Evolutionary conservation across 2,113 vertebrate species (phyloP).

Genomic region (Nibea coibor): DNA sequence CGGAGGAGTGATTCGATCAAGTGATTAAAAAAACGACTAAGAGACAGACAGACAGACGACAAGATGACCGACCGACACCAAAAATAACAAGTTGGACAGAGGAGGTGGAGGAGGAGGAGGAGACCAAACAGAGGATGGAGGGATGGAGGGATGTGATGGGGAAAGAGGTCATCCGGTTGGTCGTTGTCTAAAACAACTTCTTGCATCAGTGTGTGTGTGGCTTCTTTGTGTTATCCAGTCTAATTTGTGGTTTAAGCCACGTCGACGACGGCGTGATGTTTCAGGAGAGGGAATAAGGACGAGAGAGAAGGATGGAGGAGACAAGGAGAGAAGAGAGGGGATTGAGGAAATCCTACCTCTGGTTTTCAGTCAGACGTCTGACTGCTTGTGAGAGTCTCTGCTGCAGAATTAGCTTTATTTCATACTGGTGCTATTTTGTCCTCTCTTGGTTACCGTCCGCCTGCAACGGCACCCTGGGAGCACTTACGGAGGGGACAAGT

Average conservation of each 20-base stretch:
- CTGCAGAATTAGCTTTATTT: slow-evolving; percentile 80
- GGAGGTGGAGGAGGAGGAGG: neutral
- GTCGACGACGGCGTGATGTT: slow-evolving; percentile 40
- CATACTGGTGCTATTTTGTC: slow-evolving; percentile 80
- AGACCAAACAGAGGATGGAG: slow-evolving; percentile 28
- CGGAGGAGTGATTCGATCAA: slow-evolving; percentile 48
- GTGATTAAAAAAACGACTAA: slow-evolving; percentile 52
- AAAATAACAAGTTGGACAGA: slow-evolving; percentile 75
- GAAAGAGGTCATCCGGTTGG: slow-evolving; percentile 6
- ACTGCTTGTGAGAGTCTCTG: slow-evolving; percentile 46
- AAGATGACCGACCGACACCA: slow-evolving; percentile 75
- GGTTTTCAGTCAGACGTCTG: slow-evolving; percentile 28
- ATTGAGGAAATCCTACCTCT: slow-evolving; percentile 54
- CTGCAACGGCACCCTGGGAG: slow-evolving; percentile 53
- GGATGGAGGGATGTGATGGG: slow-evolving; percentile 23
- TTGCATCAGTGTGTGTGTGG: slow-evolving; percentile 23
- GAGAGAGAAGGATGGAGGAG: slow-evolving; percentile 25
- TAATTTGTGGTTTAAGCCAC: slow-evolving; percentile 38
- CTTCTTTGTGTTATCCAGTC: slow-evolving; percentile 46
- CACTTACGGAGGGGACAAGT: slow-evolving; percentile 32
- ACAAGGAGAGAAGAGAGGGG: neutral
- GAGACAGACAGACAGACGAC: slow-evolving; percentile 43
- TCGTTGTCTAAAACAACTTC: slow-evolving; percentile 74
- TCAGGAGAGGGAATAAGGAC: slow-evolving; percentile 38
- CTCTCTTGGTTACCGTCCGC: slow-evolving; percentile 50